A percentile compares a stretch with the other conserved stretches of the same genome.
These are phyloP conservation scores for Actinia equina DNA, from an alignment of 64 coral and sea anemone species.

Conservation along the genomic window DNA sequence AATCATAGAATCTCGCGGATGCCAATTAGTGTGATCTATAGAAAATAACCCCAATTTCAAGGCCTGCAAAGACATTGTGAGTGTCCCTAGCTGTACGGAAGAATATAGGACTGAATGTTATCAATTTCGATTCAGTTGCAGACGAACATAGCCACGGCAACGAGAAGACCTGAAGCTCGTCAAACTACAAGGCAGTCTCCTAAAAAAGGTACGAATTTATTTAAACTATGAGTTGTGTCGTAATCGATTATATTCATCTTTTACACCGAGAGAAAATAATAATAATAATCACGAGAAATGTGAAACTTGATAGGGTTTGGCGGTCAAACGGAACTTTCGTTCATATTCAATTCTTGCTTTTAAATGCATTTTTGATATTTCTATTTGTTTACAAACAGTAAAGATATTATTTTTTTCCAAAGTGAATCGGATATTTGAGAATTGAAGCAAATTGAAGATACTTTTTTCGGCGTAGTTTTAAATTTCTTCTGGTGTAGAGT, in stretches of 20 bases:
- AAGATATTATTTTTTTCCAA: no score
- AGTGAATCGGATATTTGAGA: no score
- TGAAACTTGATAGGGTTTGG: neutral
- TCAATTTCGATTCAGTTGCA: neutral
- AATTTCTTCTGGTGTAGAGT: no score
- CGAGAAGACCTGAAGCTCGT: neutral
- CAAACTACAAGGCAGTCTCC: no score
- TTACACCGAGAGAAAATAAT: neutral
- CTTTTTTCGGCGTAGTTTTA: no score
- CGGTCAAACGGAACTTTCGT: neutral
- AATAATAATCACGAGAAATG: neutral
- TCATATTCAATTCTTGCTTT: neutral
- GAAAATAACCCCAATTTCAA: slow-evolving; percentile 13
- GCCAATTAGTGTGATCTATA: no score
- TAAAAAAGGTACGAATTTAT: no score
- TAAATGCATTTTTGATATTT: neutral
- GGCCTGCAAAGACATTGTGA: neutral
- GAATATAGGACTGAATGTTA: neutral
- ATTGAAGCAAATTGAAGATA: no score
- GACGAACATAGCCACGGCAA: neutral
- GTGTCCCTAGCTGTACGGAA: neutral
- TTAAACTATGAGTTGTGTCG: no score
- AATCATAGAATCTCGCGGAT: neutral
- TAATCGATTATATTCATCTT: no score
- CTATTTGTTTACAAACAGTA: neutral